These are phyloP conservation scores for Agrochola litura DNA, from an alignment of 2,888 invertebrate species.

Conservation along the genomic window DNA sequence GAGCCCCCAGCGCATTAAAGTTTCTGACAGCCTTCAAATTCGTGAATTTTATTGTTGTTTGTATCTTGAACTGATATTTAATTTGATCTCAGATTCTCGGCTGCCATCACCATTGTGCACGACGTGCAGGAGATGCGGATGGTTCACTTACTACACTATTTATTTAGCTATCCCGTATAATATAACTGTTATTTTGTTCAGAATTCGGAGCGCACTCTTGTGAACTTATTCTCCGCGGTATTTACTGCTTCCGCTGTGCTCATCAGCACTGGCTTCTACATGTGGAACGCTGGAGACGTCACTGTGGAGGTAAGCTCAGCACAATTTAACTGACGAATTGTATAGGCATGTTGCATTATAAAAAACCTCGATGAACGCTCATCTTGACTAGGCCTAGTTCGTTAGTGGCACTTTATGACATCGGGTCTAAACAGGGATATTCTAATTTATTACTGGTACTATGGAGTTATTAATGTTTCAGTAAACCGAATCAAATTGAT, in stretches of 20 bases:
- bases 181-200: slow-evolving; percentile 38
- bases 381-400: neutral
- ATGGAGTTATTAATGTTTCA: neutral
- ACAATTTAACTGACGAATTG: neutral
- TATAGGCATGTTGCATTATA: neutral
- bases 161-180: neutral
- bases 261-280: slow-evolving; percentile 70
- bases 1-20: neutral
- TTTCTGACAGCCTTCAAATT: neutral
- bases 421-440: neutral
- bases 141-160: neutral
- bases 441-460: neutral
- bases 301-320: slow-evolving; percentile 71
- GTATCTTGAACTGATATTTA: neutral
- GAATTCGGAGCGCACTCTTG: slow-evolving; percentile 70
- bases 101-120: too few species aligned
- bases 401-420: neutral
- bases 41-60: neutral
- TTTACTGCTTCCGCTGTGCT: slow-evolving; percentile 64
- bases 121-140: neutral
- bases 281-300: slow-evolving; percentile 77
- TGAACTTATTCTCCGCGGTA: slow-evolving; percentile 58
- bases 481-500: neutral
- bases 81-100: neutral
- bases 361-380: neutral